These are phyloP conservation scores for Tamandua tetradactyla DNA, from an alignment of 2,797 vertebrate genomes.

Conservation along the genomic window DNA sequence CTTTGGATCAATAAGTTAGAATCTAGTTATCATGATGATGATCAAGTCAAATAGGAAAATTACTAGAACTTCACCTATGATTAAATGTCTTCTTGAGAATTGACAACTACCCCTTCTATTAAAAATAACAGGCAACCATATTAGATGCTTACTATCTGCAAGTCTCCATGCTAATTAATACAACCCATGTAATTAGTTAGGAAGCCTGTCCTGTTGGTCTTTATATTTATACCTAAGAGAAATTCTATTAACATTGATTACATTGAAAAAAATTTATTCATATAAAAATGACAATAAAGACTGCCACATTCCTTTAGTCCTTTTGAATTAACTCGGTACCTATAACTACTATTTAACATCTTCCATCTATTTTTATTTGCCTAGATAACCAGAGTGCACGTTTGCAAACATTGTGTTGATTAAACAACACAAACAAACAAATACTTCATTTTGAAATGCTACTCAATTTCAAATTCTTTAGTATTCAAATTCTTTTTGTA, in stretches of 20 bases:
- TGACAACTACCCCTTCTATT: neutral
- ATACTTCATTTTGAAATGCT: slow-evolving; percentile 51
- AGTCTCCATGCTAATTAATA: neutral
- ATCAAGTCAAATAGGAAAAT: neutral
- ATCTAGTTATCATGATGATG: neutral
- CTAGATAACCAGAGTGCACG: neutral
- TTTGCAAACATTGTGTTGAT: slow-evolving; percentile 27
- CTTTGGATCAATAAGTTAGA: neutral
- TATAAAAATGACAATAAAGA: slow-evolving; percentile 27
- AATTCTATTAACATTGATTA: neutral
- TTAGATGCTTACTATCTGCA: neutral
- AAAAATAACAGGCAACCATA: neutral
- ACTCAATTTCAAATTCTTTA: slow-evolving; percentile 57
- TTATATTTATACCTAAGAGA: neutral
- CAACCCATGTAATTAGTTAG: neutral
- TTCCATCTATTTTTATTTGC: neutral
- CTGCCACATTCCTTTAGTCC: slow-evolving; percentile 26
- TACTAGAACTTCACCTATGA: neutral
- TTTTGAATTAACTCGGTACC: slow-evolving; percentile 45
- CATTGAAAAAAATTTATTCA: slow-evolving; percentile 10
- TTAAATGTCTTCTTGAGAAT: neutral
- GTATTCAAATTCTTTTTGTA: slow-evolving; percentile 25
- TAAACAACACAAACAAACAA: slow-evolving; percentile 50
- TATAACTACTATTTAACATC: slow-evolving; percentile 9
- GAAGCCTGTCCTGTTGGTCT: neutral